Conservation (phyloP, 2,113 vertebrate genomes). For the Gambusia affinis region DNA sequence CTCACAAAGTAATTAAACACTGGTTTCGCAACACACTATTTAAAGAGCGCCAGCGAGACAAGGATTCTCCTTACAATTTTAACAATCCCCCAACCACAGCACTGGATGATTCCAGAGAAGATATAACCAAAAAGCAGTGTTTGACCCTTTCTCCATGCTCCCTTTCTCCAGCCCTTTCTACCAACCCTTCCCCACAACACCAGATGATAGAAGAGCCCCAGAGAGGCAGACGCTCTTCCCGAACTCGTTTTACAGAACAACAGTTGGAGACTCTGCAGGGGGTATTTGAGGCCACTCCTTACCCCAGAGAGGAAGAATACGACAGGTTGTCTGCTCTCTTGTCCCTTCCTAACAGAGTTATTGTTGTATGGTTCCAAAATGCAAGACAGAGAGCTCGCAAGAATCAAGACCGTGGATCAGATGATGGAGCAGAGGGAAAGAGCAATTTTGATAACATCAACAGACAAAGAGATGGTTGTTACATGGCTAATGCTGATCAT, state of each 20-base stretch:
- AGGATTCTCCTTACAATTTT: constrained; percentile 98
- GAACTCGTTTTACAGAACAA: constrained; percentile 95
- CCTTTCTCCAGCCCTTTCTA: constrained; percentile 73
- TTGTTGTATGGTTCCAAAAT: constrained; percentile 99
- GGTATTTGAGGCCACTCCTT: constrained; percentile 97
- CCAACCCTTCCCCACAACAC: constrained; percentile 85
- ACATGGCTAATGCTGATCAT: constrained; percentile 90
- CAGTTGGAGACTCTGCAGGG: constrained; percentile 93
- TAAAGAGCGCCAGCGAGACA: constrained; percentile 97
- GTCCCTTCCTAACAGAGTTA: constrained; percentile 92
- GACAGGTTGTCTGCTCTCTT: constrained; percentile 92
- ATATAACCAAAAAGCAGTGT: constrained; percentile 59
- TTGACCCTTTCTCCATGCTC: constrained; percentile 60
- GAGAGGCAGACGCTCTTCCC: constrained; percentile 83
- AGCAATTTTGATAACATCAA: constrained; percentile 84
- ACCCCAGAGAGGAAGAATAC: constrained; percentile 98
- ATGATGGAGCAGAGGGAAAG: constrained; percentile 86
- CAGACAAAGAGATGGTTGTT: constrained; percentile 89
- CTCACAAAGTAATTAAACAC: constrained; percentile 98
- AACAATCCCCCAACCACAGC: constrained; percentile 95
- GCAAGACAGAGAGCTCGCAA: constrained; percentile 96
- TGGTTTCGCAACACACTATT: constrained; percentile 99
- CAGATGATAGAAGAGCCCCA: constrained; percentile 84
- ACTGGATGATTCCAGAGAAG: constrained; percentile 90
- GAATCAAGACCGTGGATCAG: constrained; percentile 91